A percentile compares a stretch with the other conserved stretches of the same genome.
Evolutionary conservation across 2,113 vertebrate genomes (phyloP).

Genomic region (Pitta sordida): DNA sequence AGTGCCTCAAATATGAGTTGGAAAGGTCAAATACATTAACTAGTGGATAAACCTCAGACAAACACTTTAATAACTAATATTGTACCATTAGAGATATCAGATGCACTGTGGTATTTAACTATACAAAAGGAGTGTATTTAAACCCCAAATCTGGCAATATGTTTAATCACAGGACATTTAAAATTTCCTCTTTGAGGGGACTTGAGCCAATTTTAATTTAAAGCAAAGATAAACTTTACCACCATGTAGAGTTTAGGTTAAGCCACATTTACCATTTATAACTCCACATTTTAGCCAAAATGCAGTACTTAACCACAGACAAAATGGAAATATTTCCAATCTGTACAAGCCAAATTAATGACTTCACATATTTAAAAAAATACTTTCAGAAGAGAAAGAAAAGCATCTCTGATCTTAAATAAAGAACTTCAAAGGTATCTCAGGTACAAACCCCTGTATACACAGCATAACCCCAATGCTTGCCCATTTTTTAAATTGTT

Average conservation of each 20-base stretch:
- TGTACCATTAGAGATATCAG: fast-evolving
- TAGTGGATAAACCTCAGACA: neutral
- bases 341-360: neutral
- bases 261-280: neutral
- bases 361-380: neutral
- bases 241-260: neutral
- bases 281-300: neutral
- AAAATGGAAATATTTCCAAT: neutral
- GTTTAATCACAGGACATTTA: neutral
- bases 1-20: neutral
- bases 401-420: neutral
- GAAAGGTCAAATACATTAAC: neutral
- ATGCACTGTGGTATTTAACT: neutral
- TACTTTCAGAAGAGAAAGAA: neutral
- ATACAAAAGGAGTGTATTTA: neutral
- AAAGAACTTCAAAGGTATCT: neutral
- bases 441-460: neutral
- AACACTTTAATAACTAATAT: neutral
- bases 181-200: neutral
- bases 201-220: neutral
- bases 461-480: neutral
- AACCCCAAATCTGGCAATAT: neutral
- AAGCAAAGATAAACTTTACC: neutral
- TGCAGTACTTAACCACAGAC: neutral
- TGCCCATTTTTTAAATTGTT: neutral